A percentile compares a stretch with the other conserved stretches of the same genome.
phyloP scores from a whole-genome alignment of 2,888 invertebrate species.

The Leucoma salicis region DNA sequence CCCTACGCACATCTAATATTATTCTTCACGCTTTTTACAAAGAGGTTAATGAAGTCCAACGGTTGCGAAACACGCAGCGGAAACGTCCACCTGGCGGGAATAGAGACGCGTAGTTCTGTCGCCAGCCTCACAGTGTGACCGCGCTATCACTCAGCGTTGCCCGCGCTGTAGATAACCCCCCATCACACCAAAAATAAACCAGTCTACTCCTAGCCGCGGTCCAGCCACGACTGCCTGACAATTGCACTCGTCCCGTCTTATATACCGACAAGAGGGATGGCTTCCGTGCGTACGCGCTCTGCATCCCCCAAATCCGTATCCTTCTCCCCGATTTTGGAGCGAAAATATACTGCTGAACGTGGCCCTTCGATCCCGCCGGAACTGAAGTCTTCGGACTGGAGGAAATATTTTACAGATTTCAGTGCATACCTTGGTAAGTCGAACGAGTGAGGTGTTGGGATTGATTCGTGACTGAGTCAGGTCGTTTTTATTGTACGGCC shows the following conservation, averaged over 20 bases:
- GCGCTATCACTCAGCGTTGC: constrained; percentile 73
- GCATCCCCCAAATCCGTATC: constrained; percentile 85
- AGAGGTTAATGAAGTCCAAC: constrained; percentile 70
- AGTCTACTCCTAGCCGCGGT: constrained; percentile 73
- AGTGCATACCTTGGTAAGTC: constrained; percentile 79
- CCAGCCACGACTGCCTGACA: constrained; percentile 70
- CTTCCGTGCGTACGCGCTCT: constrained; percentile 84
- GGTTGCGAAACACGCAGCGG: constrained; percentile 73
- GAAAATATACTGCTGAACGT: constrained; percentile 77
- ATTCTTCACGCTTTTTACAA: constrained; percentile 50
- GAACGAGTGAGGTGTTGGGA: constrained; percentile 31
- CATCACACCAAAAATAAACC: constrained; percentile 69
- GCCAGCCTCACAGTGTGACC: constrained; percentile 71
- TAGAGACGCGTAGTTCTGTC: constrained; percentile 74
- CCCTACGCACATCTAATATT: constrained; percentile 42
- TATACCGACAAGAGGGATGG: constrained; percentile 78
- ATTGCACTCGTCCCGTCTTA: constrained; percentile 50
- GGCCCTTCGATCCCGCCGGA: constrained; percentile 62
- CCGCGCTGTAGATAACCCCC: constrained; percentile 72
- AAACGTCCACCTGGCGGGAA: constrained; percentile 80
- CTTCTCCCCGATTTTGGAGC: constrained; percentile 83
- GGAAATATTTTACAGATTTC: constrained; percentile 76
- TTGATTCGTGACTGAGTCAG: constrained; percentile 59
- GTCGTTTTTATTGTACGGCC: constrained; percentile 67
- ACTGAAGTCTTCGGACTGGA: constrained; percentile 68